Base-by-base conservation (phyloP, 2,888 invertebrate species). In the Anarsia innoxiella region DNA sequence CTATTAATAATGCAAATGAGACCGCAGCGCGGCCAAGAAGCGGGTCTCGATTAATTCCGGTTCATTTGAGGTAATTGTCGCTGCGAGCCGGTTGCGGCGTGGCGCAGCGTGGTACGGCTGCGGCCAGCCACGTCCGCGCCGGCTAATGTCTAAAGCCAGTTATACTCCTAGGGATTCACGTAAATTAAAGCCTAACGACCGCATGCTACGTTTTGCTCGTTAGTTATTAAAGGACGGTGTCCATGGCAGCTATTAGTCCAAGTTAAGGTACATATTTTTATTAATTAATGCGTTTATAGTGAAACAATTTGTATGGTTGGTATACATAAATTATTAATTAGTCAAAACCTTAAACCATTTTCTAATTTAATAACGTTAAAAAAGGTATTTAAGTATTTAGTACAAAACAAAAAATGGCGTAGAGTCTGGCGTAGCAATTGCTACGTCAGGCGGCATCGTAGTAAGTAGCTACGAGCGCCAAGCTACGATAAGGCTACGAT, bases 1-100 rank as follows among this genome's bases (percentile, higher is more conserved):
- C 82, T 83, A 84, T 84, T 84, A 85, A 85, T 85, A 84, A 85
- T 84, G 83, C 77, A 83, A 83, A 83, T 83, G 82, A 83, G 83
- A 78, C 82, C 82, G 79, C 83, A 78, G 78, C 79, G 66, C 72
- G 80, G 77, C 80, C 83, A 83, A 83, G 82, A 71, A 77, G 77
- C 76, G 77, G 72, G 74, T 73, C 79, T 65, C 83, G 79, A 84
- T 85, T 85, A 83, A 84, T 83, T 82, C 79, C 69, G 83, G 78
- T 84, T 83, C 83, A 83, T 83, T 84, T 84, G 83, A 79, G 84
- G 83, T 83, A 84, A 84, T 83, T 84, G 83, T 83, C 83, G 74
- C 66, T 71, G 77, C 59, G 71, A n/a, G n/a, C n/a, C n/a, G n/a
- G n/a, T n/a, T n/a, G n/a, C n/a, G n/a, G n/a, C 74, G 75, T 59